phyloP scores from a whole-genome alignment of 2,888 invertebrate species.

The Erebia epiphron region DNA sequence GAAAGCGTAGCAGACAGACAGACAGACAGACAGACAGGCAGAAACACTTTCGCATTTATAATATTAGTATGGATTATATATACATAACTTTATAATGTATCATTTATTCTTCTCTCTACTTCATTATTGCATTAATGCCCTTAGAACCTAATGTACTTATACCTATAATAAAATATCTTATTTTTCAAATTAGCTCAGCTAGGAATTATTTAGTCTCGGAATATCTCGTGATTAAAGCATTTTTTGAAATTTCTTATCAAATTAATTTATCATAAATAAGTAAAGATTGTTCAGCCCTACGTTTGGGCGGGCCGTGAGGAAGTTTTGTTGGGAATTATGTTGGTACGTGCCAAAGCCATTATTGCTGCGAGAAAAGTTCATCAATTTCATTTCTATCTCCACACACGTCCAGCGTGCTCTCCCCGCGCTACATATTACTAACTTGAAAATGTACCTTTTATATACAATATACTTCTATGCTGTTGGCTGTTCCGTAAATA shows the following conservation, averaged over 20 bases:
- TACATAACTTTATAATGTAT: too few species aligned
- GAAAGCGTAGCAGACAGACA: too few species aligned
- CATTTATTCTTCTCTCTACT: too few species aligned
- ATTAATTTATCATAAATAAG: background rate
- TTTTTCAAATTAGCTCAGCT: background rate
- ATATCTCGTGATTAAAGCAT: background rate
- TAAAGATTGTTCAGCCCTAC: constrained; percentile 61
- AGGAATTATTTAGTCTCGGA: background rate
- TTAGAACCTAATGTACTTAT: too few species aligned
- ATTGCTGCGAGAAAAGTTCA: constrained; percentile 83
- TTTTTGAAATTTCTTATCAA: background rate
- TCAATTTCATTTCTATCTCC: constrained; percentile 81
- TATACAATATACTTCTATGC: background rate
- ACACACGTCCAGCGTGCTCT: constrained; percentile 47
- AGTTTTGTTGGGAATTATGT: constrained; percentile 82
- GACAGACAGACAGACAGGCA: too few species aligned
- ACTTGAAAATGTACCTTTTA: constrained; percentile 26
- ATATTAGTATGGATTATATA: background rate
- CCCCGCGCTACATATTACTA: constrained; percentile 32
- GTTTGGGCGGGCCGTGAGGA: constrained; percentile 65
- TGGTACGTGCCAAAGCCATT: constrained; percentile 84
- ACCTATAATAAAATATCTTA: background rate
- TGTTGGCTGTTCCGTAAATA: constrained; percentile 6
- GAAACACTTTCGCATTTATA: too few species aligned
- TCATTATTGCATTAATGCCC: too few species aligned